phyloP scores from a whole-genome alignment of 2,797 vertebrate genomes.

The Eutrigla gurnardus region DNA sequence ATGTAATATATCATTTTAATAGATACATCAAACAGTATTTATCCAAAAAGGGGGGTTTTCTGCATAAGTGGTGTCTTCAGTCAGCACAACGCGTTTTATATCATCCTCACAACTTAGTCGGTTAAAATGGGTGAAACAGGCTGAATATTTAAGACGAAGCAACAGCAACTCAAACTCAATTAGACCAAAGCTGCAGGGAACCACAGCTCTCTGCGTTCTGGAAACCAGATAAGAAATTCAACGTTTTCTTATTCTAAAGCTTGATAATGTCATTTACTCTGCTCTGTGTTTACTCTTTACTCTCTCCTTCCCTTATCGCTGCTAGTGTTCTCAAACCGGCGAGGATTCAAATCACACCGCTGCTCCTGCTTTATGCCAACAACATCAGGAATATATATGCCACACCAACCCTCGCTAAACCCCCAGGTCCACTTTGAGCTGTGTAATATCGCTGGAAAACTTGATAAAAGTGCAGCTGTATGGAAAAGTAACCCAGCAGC shows the following conservation, averaged over 20 bases:
- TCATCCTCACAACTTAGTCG: neutral
- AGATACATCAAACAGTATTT: too few species aligned
- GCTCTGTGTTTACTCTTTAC: neutral
- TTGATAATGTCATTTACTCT: conserved; percentile 14
- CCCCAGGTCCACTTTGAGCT: conserved; percentile 9
- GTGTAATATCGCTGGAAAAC: conserved; percentile 9
- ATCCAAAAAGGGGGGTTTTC: too few species aligned
- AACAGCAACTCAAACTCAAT: conserved; percentile 4
- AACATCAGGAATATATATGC: conserved; percentile 13
- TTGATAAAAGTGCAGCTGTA: conserved; percentile 25
- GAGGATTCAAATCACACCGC: neutral
- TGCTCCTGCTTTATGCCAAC: conserved; percentile 3
- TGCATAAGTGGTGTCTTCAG: neutral
- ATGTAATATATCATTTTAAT: neutral
- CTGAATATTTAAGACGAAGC: conserved; percentile 13
- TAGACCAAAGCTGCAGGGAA: neutral
- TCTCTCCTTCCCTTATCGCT: conserved; percentile 8
- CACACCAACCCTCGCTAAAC: neutral
- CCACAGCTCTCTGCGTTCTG: neutral
- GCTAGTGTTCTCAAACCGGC: neutral
- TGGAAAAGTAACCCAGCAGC: conserved; percentile 15
- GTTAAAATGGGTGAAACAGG: conserved; percentile 9
- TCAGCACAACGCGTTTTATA: neutral
- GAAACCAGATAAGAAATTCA: conserved; percentile 18
- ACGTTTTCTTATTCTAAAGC: conserved; percentile 21